Base-by-base conservation (phyloP, 1,140 invertebrate species). In the Saxidomus purpurata region DNA sequence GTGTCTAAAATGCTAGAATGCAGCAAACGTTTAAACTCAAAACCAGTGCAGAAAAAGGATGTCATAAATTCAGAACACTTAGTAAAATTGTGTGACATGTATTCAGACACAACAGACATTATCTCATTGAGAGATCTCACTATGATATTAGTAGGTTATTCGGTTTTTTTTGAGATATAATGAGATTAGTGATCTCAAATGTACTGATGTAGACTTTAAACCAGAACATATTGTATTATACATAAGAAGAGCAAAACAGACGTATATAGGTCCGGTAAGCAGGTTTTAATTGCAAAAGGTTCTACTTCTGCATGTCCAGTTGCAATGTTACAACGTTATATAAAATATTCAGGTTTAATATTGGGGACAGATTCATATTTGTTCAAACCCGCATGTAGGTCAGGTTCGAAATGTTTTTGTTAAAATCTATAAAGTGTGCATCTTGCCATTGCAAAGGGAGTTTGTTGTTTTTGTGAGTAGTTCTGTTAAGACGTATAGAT, bases 81-180 rank as follows among this genome's bases (percentile, higher is more conserved):
- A 28, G 76, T 71, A n/a, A 38, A 71, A 36, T 31, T 91, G 11
- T 83, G 88, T 88, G 74, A 90, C 49, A 87, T 49, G 17, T 85
- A 67, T 87, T 38, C 15, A 19, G 38, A 63, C 31, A 84, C 38
- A 1, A 49, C 22, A 0, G 83, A 90, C 67, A n/a, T n/a, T n/a
- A n/a, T n/a, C n/a, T n/a, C 79, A 34, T 38, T 90, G 1, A 83
- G 34, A 55, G 87, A 91, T 76, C n/a, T 91, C 4, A 19, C 76
- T 28, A 90, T 91, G 90, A 90, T 91, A 25, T 38, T 91, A 40
- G 31, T 91, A 31, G 13, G 55, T 71, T 91, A 83, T 71, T 67
- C 90, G 0, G 90, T 63, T 38, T 89, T 89, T 89, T 67, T 55
- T 83, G 34, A 79, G 80, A 81, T 89, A 38, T 63, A 59, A 89